Evolutionary conservation across 2,113 vertebrate genomes (phyloP), one percentile per base, ranked within the genome.

Genomic region (Indicator indicator): DNA sequence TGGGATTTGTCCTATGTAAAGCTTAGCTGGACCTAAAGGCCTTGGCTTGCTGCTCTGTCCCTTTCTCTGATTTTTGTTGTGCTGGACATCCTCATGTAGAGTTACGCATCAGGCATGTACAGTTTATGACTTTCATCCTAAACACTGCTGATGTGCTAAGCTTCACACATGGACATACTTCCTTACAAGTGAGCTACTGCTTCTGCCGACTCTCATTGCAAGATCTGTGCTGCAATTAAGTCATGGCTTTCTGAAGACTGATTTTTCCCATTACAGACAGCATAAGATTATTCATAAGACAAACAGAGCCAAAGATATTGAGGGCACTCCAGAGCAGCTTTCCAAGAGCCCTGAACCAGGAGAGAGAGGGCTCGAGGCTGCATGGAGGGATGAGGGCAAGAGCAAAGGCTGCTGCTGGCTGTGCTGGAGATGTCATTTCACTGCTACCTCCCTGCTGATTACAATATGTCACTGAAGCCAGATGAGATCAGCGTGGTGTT

Each of bases 161-260:
- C 21, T 75, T 76, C 54, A 63, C 50, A 52, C 0, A 1, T n/a
- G 69, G 33, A 28, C 28, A 12, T 18, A 26, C 52, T 40, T 89
- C 68, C 56, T 83, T 8, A 32, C 42, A 64, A 68, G 30, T 19
- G 44, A 94, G 62, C 48, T 89, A 52, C 38, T 71, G 1, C 82
- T 86, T 73, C 79, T 88, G 60, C 48, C 59, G 33, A 26, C 9
- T 58, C 28, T 48, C 56, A 13, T 38, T 81, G 86, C 9, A 73
- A 86, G 58, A 48, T 28, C 33, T 2, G 0, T 30, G 30, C 24
- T 12, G 5, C 0, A 2, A 52, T 11, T 38, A 36, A 36, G 36
- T 36, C 26, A 28, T 0, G 0, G 38, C 13, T 83, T 91, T 87
- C 55, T 83, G 68, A 48, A 83, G 28, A 15, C 0, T 73, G 64